Conservation (phyloP, 2,797 vertebrate genomes). For the Buceros bicornis region DNA sequence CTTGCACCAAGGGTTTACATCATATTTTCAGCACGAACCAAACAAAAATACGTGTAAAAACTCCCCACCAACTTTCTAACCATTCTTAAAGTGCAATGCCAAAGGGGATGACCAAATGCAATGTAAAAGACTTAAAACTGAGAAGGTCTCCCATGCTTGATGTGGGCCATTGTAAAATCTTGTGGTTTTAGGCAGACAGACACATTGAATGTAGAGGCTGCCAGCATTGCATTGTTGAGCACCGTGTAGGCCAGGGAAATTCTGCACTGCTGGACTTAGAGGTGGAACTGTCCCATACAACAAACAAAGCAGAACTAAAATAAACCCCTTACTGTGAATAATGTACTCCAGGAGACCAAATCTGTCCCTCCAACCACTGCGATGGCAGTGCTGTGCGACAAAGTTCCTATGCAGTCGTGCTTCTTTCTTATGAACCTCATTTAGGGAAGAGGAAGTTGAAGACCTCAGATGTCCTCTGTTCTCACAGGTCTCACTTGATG, state of each 20-base stretch:
- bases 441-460: slow-evolving; percentile 3
- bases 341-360: not conserved
- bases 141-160: not conserved
- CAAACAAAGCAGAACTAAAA: not conserved
- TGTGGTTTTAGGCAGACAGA: not conserved
- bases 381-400: not conserved
- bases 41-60: not conserved
- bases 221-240: not conserved
- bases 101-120: not conserved
- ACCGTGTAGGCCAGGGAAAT: not conserved
- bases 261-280: not conserved
- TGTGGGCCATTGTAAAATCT: not conserved
- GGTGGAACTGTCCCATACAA: not conserved
- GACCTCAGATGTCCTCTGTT: not conserved
- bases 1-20: not conserved
- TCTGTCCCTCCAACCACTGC: not conserved
- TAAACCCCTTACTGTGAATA: not conserved
- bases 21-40: not conserved
- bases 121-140: not conserved
- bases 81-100: not conserved
- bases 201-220: not conserved
- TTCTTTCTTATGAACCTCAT: not conserved
- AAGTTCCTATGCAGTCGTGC: not conserved
- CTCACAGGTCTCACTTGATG: not conserved
- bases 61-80: not conserved